Evolutionary conservation across 1,140 invertebrate species (phyloP), one percentile per base, ranked within the genome.

Genomic region (Nasonia longicornis): DNA sequence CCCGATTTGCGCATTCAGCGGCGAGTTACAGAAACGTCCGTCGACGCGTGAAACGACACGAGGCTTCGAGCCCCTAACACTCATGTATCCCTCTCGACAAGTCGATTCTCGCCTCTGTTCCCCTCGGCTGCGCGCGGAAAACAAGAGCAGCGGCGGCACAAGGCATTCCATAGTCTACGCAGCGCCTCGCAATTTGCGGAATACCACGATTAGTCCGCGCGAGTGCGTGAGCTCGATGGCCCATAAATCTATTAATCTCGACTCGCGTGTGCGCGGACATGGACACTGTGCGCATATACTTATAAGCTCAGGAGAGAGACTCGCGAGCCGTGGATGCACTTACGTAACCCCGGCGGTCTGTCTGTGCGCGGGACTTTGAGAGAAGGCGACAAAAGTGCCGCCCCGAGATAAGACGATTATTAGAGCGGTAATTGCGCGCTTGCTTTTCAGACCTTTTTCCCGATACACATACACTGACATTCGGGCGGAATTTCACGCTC

Each of bases 181-280:
- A 76, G 48, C 38, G 75, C 52, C 20, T 42, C 80, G 75, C 79
- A 70, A 84, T 83, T 84, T 82, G 80, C 77, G 85, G 83, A 85
- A 85, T 84, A 85, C 83, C 82, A 67, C 70, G 66, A 78, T 82
- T 73, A 74, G 79, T 73, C 72, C 74, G 31, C 80, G 75, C 35
- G 10, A 66, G 70, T 31, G 77, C 74, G 78, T 35, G 74, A 42
- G 52, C 67, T 38, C 78, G 69, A 74, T 74, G n/a, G 29, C 42
- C 63, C 42, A 80, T 80, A 80, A 80, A 80, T 80, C 72, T 82
- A 79, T 83, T 84, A 84, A 85, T 85, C 81, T 67, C 31, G 10
- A 58, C 52, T 20, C 52, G 16, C 52, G 48, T 16, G 12, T 14
- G 52, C 20, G 20, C 4, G 52, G 52, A 58, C 52, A 58, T 58